Base-by-base conservation (phyloP, 2,113 vertebrate genomes). In the Stictonetta naevosa region DNA sequence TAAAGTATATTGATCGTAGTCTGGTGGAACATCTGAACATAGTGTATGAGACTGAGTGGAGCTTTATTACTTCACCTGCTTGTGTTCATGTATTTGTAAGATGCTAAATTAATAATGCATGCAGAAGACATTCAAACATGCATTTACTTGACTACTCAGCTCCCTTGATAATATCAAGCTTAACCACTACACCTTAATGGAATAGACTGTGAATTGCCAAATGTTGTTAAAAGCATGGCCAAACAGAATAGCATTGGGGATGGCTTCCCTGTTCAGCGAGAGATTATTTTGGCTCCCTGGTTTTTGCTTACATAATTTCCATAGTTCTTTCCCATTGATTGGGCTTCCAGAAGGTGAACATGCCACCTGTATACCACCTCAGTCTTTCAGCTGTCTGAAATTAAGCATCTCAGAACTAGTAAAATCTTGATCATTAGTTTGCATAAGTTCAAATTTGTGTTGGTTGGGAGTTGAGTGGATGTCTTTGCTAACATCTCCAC, bases 81-180 rank as follows among this genome's bases (percentile, higher is more conserved):
- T 85, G 34, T 68, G 28, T 80, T 91, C 63, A 3, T 69, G 53
- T 74, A 52, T 93, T 87, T 82, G 56, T 87, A 85, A 87, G 81
- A 62, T 77, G 82, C 83, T 90, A 50, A 90, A 90, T 94, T 80
- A 96, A 90, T 90, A 94, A 93, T 83, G 59, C 63, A 91, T 86
- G 46, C 31, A 42, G 19, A 38, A 92, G 76, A 33, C 73, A 84
- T 62, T 95, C 68, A 88, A 90, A 80, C 42, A 75, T 8, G 20
- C 38, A 48, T 86, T 90, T 94, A 62, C 88, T 81, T 93, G 63
- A 90, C 95, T 94, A 75, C 68, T 86, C 42, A 8, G 58, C 79
- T 62, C 87, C 85, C 82, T 83, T 93, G 82, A 80, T 48, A 71
- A 42, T 93, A 87, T 66, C 31, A 63, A 44, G n/a, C 52, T 88